Evolutionary conservation across 2,888 invertebrate genomes (phyloP), one percentile per base, ranked within the genome.

Genomic region (Heliconius ethilla): DNA sequence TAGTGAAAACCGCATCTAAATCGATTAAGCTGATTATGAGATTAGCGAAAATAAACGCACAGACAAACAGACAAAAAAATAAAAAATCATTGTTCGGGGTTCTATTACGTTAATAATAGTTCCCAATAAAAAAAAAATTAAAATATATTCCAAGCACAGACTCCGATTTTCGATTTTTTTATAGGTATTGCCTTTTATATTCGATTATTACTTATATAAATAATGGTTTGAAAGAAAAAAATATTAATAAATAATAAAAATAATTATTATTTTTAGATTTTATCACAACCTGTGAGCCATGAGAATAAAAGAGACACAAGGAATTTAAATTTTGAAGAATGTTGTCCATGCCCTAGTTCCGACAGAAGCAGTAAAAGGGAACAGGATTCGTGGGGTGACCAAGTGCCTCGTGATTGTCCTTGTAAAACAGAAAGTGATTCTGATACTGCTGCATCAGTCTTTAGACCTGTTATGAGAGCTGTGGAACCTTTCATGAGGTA

Each of bases 281-380:
- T 83, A 77, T 85, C 90, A 78, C 89, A 91, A 80, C 88, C 89
- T 74, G 81, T 88, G 73, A 80, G 80, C 80, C 76, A 70, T 13
- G 84, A 83, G 25, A 83, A 81, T 77, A 77, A 66, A 55, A 83
- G 86, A 25, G 75, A 78, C n/a, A 3, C 84, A 9, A 85, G 86
- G 15, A 86, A 88, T 75, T 62, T 85, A 70, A 84, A 84, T 74
- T 83, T 83, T 59, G 83, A 78, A 4, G 89, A 91, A 66, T 93
- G 92, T 82, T 93, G 93, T 55, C 92, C 93, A 0, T 93, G 93
- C 76, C 87, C 89, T 18, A 79, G 81, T 15, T 73, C 75, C 29
- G 79, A 77, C n/a, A 62, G 65, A 25, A 78, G 37, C 27, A 29
- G 22, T 25, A 15, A 37, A 55, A 74, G 40, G 33, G 65, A 79